Evolutionary conservation across 2,888 invertebrate species (phyloP).

Genomic region (Boloria selene): DNA sequence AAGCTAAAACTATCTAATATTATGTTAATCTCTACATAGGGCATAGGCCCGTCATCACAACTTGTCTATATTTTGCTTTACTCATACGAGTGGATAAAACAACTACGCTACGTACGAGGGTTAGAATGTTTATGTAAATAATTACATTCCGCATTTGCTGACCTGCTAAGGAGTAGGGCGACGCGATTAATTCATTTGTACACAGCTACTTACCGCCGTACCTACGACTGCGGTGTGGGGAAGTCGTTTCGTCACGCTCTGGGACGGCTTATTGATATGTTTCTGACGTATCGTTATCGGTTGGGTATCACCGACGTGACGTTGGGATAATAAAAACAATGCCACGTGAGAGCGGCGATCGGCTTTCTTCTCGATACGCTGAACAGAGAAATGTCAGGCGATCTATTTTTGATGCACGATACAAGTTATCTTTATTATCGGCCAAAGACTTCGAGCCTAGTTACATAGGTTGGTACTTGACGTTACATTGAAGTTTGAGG

Average conservation of each 20-base stretch:
- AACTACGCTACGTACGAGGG: slow-evolving; percentile 32
- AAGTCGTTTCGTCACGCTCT: slow-evolving; percentile 32
- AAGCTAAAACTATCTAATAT: slow-evolving; percentile 27
- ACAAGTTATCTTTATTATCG: slow-evolving; percentile 67
- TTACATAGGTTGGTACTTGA: slow-evolving; percentile 19
- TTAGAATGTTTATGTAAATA: slow-evolving; percentile 69
- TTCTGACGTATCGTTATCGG: slow-evolving; percentile 61
- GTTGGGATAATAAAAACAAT: slow-evolving; percentile 76
- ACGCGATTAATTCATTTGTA: slow-evolving; percentile 55
- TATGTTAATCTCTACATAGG: slow-evolving; percentile 22
- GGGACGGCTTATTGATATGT: slow-evolving; percentile 50
- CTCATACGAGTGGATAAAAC: slow-evolving; percentile 17
- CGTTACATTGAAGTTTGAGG: not conserved
- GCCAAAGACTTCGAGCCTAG: slow-evolving; percentile 61
- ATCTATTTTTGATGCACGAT: slow-evolving; percentile 70
- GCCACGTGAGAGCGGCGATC: slow-evolving; percentile 69
- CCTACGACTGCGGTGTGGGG: slow-evolving; percentile 31
- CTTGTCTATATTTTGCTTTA: slow-evolving; percentile 19
- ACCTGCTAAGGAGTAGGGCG: slow-evolving; percentile 45
- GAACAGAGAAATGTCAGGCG: slow-evolving; percentile 61
- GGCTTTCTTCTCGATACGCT: slow-evolving; percentile 56
- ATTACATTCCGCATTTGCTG: slow-evolving; percentile 59
- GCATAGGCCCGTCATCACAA: slow-evolving; percentile 10
- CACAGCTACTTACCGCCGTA: slow-evolving; percentile 40
- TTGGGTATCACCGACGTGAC: slow-evolving; percentile 54